Evolutionary conservation across 2,888 invertebrate species (phyloP).

Genomic region (Yponomeuta malinellus): DNA sequence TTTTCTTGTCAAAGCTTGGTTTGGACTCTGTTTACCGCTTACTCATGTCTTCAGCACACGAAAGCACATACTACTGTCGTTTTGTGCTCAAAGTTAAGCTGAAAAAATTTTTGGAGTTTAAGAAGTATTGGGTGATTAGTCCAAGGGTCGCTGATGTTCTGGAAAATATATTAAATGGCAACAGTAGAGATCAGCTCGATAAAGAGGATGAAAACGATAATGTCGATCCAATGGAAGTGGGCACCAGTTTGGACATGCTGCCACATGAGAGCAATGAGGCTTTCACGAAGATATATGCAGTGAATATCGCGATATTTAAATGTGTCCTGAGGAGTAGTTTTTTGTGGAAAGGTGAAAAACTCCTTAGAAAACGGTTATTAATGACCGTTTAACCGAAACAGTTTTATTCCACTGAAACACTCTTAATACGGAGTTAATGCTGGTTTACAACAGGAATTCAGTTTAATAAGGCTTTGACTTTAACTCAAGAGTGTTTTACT

Average conservation of each 20-base stretch:
- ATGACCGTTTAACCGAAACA: too few relatives aligned
- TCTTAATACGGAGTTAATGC: too few relatives aligned
- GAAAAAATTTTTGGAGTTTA: background rate
- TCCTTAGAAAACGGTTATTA: too few relatives aligned
- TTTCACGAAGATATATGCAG: background rate
- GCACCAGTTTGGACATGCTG: background rate
- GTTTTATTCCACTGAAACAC: too few relatives aligned
- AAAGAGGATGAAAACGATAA: background rate
- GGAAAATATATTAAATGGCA: background rate
- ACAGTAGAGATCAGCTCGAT: background rate
- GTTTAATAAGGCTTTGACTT: too few relatives aligned
- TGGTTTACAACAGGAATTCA: too few relatives aligned
- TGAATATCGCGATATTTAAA: background rate
- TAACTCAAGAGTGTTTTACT: too few relatives aligned
- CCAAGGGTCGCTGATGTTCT: background rate
- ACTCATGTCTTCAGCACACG: background rate
- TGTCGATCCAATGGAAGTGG: background rate
- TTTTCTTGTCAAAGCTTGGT: background rate
- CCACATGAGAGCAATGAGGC: conserved; percentile 1
- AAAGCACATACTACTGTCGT: background rate
- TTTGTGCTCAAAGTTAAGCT: background rate
- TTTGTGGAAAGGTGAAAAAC: background rate
- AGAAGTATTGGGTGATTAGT: background rate
- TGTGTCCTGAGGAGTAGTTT: background rate
- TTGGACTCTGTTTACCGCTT: background rate